These are phyloP conservation scores for Eugnorisma glareosa DNA, from an alignment of 2,888 invertebrate genomes.

Conservation along the genomic window DNA sequence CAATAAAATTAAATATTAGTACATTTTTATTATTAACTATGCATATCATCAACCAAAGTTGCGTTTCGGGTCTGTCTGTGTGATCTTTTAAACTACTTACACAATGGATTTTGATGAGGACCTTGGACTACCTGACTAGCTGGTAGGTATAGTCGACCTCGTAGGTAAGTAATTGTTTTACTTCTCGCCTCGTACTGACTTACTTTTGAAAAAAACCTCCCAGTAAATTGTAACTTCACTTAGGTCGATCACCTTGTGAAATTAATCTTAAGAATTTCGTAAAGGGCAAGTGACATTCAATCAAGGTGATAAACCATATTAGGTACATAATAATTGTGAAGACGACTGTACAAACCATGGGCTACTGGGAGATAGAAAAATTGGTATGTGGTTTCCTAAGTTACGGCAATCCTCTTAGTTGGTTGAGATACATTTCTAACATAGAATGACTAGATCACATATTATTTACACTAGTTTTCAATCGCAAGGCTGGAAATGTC, in stretches of 20 bases:
- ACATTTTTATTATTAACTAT: not conserved
- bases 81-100: not conserved
- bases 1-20: not conserved
- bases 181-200: not conserved
- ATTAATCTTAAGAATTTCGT: not conserved
- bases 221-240: not conserved
- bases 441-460: not conserved
- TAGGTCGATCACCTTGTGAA: not conserved
- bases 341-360: not conserved
- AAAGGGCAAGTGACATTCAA: not conserved
- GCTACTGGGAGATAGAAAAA: not conserved
- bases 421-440: not conserved
- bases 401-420: not conserved
- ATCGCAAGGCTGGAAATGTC: not conserved
- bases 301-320: not conserved
- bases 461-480: not conserved
- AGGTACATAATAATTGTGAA: not conserved
- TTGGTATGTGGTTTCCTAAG: not conserved
- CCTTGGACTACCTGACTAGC: not conserved
- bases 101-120: slow-evolving; percentile 1
- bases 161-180: slow-evolving; percentile 2
- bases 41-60: not conserved
- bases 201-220: not conserved
- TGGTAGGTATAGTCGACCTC: slow-evolving; percentile 4
- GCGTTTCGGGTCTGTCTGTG: slow-evolving; percentile 2